Base-by-base conservation (phyloP, 1,140 invertebrate species). In the Drosophila arizonae region DNA sequence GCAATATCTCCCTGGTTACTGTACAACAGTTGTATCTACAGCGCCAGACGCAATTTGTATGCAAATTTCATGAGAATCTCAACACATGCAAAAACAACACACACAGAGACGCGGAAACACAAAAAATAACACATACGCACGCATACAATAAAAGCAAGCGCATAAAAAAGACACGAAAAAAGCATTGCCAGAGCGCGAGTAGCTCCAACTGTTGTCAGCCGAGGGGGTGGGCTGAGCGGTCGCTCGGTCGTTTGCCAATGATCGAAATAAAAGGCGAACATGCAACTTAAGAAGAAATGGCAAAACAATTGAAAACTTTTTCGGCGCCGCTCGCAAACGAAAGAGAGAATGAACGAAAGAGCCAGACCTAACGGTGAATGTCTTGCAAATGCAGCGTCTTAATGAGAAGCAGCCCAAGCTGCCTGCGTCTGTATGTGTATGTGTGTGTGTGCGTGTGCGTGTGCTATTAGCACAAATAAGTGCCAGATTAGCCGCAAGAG, bases 11-110 rank as follows among this genome's bases (percentile, higher is more conserved):
- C 11, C 55, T 48, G 28, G 48, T 46, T 67, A 39, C 63, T 45
- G 70, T 61, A 68, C 43, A 73, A 45, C 71, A 24, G 43, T 56
- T 72, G 56, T 67, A 58, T 46, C 36, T 48, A 69, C 69, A 86
- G 76, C 79, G 86, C 85, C 85, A 89, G 86, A 89, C 85, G 86
- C 85, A 89, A 89, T 89, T 89, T 89, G 87, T 90, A 89, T 89
- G 85, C 85, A 89, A 89, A 89, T 89, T 89, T 85, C 78, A 86
- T 90, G 85, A 79, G 85, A 89, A 90, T 90, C 86, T 88, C 85
- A 88, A 85, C 86, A 89, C 86, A 89, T 89, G 84, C 80, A 78
- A 79, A 77, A 77, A 74, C 75, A 77, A 69, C 61, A 77, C 24
- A 24, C 21, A 24, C 21, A 24, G 21, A 24, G 13, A 54, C 36